Evolutionary conservation across 2,797 vertebrate genomes (phyloP).

Genomic region (Pseudochaenichthys georgianus): DNA sequence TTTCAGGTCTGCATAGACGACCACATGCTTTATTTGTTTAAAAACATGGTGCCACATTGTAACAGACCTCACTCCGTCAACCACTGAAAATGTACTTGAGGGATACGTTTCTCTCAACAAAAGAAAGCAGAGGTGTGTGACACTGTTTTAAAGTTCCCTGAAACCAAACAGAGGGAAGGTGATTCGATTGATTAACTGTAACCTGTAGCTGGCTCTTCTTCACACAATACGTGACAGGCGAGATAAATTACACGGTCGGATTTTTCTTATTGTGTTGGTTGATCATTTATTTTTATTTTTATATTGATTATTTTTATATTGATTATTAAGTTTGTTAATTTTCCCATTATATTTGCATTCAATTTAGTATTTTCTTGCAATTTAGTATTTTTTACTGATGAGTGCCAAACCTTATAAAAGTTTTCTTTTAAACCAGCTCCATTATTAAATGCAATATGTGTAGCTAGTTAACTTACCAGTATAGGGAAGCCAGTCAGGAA

Average conservation of each 20-base stretch:
- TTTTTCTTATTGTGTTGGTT: not conserved
- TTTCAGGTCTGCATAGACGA: slow-evolving; percentile 47
- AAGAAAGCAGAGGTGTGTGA: slow-evolving; percentile 20
- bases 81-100: slow-evolving; percentile 29
- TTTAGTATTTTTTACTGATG: too few species aligned
- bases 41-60: slow-evolving; percentile 47
- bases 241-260: not conserved
- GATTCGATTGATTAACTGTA: not conserved
- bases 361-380: not conserved
- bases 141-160: slow-evolving; percentile 6
- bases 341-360: too few species aligned
- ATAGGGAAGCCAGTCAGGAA: slow-evolving; percentile 94
- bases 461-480: slow-evolving; percentile 85
- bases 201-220: not conserved
- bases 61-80: slow-evolving; percentile 32
- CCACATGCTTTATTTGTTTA: slow-evolving; percentile 53
- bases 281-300: too few species aligned
- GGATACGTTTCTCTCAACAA: slow-evolving; percentile 31
- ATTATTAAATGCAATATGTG: not conserved
- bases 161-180: not conserved
- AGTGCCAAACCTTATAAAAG: not conserved
- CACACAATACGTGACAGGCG: not conserved
- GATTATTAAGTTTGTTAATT: too few species aligned
- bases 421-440: not conserved
- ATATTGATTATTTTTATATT: too few species aligned